These are phyloP conservation scores for Maniola hyperantus DNA, from an alignment of 2,888 invertebrate species.

Conservation along the genomic window DNA sequence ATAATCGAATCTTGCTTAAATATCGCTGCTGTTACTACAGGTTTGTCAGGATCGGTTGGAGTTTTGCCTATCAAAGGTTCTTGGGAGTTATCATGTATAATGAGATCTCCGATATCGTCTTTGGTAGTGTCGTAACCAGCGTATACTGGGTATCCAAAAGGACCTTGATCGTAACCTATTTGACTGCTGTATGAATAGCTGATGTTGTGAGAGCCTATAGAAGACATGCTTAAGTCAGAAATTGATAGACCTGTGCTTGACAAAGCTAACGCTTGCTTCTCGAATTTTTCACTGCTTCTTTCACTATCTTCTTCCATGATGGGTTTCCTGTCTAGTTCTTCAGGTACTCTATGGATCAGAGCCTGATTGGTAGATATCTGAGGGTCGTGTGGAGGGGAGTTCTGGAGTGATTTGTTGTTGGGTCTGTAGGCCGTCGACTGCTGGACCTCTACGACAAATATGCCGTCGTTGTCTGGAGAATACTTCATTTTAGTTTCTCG, in stretches of 20 bases:
- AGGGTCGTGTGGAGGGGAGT: constrained; percentile 65
- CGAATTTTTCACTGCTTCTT: constrained; percentile 57
- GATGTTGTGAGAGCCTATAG: constrained; percentile 87
- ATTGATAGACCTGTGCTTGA: constrained; percentile 91
- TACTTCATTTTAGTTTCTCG: constrained; percentile 90
- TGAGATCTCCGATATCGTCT: constrained; percentile 60
- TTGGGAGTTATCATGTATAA: constrained; percentile 71
- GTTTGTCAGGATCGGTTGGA: constrained; percentile 81
- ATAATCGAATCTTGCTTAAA: constrained; percentile 85
- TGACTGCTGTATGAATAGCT: constrained; percentile 92
- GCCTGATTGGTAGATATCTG: constrained; percentile 78
- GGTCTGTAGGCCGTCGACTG: constrained; percentile 71
- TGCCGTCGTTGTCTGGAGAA: constrained; percentile 87
- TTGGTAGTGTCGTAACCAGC: constrained; percentile 80
- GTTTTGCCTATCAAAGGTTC: constrained; percentile 77
- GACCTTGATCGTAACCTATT: constrained; percentile 88
- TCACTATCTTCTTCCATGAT: constrained; percentile 64
- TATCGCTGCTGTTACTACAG: constrained; percentile 87
- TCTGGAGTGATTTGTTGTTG: constrained; percentile 65
- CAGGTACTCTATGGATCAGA: constrained; percentile 71
- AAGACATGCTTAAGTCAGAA: constrained; percentile 90
- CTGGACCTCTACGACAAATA: constrained; percentile 88
- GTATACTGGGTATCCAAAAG: constrained; percentile 86
- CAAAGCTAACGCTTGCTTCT: constrained; percentile 75
- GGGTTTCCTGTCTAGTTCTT: constrained; percentile 63